These are phyloP conservation scores for Cotesia typhae DNA, from an alignment of 1,140 invertebrate genomes.

Conservation along the genomic window DNA sequence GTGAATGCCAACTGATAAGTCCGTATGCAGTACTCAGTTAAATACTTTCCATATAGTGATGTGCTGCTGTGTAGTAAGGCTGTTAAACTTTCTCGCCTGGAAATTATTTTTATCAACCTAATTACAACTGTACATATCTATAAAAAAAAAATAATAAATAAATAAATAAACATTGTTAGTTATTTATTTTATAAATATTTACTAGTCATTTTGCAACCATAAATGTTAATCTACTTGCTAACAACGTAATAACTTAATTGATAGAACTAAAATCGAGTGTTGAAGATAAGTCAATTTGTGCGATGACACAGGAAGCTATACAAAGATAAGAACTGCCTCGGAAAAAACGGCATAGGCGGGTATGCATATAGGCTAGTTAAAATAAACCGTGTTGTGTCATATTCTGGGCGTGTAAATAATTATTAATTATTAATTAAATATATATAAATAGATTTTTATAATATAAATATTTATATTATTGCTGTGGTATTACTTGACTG, in stretches of 20 bases:
- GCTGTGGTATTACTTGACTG: not conserved
- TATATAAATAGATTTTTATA: not conserved
- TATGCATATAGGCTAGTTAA: not conserved
- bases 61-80: not conserved
- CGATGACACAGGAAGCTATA: conserved; percentile 17
- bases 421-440: not conserved
- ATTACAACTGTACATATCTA: too few species aligned
- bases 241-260: not conserved
- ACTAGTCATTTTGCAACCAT: too few species aligned
- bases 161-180: too few species aligned
- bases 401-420: not conserved
- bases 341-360: not conserved
- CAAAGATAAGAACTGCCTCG: not conserved
- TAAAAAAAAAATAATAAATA: too few species aligned
- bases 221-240: too few species aligned
- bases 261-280: not conserved
- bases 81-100: too few species aligned
- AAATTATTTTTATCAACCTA: not conserved
- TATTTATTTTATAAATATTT: too few species aligned
- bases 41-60: conserved; percentile 12
- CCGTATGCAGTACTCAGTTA: not conserved
- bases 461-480: too few species aligned
- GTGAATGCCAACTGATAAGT: not conserved
- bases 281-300: not conserved
- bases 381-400: not conserved